Percentiles rank a stretch among this genome's conserved stretches.
phyloP scores from a whole-genome alignment of 2,888 invertebrate species.

The Eudemis profundana region DNA sequence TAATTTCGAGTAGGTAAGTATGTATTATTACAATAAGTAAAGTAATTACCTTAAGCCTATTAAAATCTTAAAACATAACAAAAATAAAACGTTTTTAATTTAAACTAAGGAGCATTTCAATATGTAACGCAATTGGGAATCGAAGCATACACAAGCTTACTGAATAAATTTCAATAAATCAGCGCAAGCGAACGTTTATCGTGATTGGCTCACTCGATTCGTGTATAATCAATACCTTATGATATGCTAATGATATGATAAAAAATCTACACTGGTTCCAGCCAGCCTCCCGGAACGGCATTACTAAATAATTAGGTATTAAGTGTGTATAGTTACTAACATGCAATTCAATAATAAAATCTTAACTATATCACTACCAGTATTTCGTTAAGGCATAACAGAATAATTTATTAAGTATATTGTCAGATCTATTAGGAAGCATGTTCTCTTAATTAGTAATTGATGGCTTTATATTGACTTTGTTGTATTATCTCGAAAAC shows the following conservation, averaged over 20 bases:
- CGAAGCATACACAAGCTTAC: conserved; percentile 22
- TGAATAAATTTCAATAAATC: conserved; percentile 11
- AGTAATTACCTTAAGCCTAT: conserved; percentile 12
- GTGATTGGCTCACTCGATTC: conserved; percentile 61
- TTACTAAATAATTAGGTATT: conserved; percentile 61
- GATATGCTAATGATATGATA: conserved; percentile 85
- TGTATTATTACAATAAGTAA: conserved; percentile 6
- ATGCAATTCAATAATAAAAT: conserved; percentile 72
- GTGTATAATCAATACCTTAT: conserved; percentile 64
- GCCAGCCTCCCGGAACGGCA: conserved; percentile 67
- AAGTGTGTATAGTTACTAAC: conserved; percentile 66
- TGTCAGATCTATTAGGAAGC: conserved; percentile 85
- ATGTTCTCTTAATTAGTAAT: conserved; percentile 80
- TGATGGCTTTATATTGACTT: conserved; percentile 74
- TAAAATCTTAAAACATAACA: conserved; percentile 39
- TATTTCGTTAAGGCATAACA: conserved; percentile 82
- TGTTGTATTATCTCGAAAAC: conserved; percentile 52
- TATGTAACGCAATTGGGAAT: conserved; percentile 24
- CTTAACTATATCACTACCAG: conserved; percentile 77
- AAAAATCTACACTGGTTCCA: conserved; percentile 80
- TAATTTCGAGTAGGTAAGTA: conserved; percentile 16
- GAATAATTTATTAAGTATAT: conserved; percentile 71
- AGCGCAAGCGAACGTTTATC: conserved; percentile 55
- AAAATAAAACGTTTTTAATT: conserved; percentile 19
- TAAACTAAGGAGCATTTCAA: conserved; percentile 23